Percentiles rank a stretch among this genome's conserved stretches.
Evolutionary conservation across 2,113 vertebrate species (phyloP).

Genomic region (Lepisosteus osseus): DNA sequence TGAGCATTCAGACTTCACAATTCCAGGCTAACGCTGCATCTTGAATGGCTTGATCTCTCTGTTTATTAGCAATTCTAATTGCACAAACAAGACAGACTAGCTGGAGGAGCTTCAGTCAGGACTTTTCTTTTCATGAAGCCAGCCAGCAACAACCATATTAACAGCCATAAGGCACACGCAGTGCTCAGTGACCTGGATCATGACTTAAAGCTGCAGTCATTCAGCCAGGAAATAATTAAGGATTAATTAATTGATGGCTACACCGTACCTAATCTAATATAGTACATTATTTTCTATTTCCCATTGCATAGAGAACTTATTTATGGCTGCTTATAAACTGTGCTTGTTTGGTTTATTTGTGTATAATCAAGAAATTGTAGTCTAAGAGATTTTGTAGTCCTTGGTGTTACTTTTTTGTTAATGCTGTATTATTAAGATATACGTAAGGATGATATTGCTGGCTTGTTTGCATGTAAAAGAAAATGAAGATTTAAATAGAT

Average conservation of each 20-base stretch:
- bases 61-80: background rate
- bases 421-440: too few relatives aligned
- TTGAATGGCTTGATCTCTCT: background rate
- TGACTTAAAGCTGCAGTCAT: constrained; percentile 12
- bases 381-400: too few relatives aligned
- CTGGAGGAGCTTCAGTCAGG: background rate
- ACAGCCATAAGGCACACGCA: constrained; percentile 36
- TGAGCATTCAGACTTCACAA: too few relatives aligned
- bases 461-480: too few relatives aligned
- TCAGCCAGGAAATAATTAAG: constrained; percentile 25
- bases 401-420: too few relatives aligned
- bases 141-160: constrained; percentile 26
- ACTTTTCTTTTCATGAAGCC: background rate
- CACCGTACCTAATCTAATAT: constrained; percentile 18
- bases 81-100: background rate
- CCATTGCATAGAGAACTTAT: too few relatives aligned
- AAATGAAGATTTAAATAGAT: too few relatives aligned
- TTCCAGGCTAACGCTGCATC: too few relatives aligned
- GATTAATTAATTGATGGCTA: constrained; percentile 10
- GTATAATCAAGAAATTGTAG: background rate
- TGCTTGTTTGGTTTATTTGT: background rate
- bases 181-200: constrained; percentile 39
- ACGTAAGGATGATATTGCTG: too few relatives aligned
- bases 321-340: background rate
- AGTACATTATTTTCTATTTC: background rate